Evolutionary conservation across 2,797 vertebrate genomes (phyloP).

Genomic region (Cygnus olor): DNA sequence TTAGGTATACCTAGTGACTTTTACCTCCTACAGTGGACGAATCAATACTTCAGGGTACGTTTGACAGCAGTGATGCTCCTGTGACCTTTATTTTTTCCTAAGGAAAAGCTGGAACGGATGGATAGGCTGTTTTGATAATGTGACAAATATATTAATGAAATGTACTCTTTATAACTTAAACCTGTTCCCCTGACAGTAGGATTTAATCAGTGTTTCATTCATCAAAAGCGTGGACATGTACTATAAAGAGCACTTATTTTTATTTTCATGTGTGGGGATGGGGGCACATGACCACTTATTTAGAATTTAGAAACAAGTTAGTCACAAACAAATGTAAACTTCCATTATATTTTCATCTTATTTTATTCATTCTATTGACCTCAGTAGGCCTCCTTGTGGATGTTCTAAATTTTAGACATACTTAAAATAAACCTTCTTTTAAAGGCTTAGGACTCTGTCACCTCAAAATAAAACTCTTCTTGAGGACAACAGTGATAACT

Average conservation of each 20-base stretch:
- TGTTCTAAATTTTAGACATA: too few relatives aligned
- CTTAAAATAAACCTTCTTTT: neutral
- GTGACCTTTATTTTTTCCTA: neutral
- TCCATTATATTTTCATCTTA: neutral
- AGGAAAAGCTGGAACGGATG: neutral
- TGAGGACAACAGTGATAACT: neutral
- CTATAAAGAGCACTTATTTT: neutral
- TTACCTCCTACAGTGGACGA: neutral
- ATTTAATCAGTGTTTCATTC: neutral
- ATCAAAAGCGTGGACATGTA: neutral
- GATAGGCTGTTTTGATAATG: constrained; percentile 9
- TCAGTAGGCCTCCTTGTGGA: neutral
- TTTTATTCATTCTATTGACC: neutral
- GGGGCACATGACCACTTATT: neutral
- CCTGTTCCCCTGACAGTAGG: neutral
- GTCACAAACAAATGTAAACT: neutral
- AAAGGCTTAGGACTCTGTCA: neutral
- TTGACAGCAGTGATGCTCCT: neutral
- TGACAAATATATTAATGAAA: neutral
- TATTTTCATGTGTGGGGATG: neutral
- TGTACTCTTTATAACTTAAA: neutral
- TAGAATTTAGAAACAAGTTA: neutral
- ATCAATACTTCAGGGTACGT: neutral
- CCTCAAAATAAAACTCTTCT: neutral
- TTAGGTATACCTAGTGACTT: neutral